Base-by-base conservation (phyloP, 1,140 invertebrate species). In the Drosophila littoralis region DNA sequence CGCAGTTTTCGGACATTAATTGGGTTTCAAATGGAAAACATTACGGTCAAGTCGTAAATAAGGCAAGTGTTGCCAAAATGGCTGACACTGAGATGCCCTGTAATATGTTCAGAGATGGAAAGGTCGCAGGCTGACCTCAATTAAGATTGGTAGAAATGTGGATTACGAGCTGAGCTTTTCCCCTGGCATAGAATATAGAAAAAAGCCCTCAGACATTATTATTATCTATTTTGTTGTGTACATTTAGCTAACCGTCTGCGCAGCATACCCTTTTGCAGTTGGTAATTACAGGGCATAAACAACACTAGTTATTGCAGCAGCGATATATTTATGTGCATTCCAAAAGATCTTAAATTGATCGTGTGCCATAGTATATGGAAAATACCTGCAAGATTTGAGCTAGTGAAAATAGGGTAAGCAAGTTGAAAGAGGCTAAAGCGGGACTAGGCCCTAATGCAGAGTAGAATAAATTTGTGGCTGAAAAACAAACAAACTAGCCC, bases 251-350 rank as follows among this genome's bases (percentile, higher is more conserved):
- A 28, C 22, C 22, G 22, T 28, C 22, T 28, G 22, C 22, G 22
- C 22, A 28, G 5, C 22, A 28, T 40, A 8, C 4, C 38, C 4
- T 40, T 40, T 9, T 5, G 13, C 6, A 2, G 1, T 45, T 45
- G 13, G n/a, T 45, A 2, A 45, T 45, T 45, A n/a, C 43, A 10
- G 13, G n/a, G 15, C 15, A 15, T 13, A 15, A 32, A 6, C 1
- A 22, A 10, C 48, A 46, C n/a, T 60, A 48, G 51, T 67, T 48
- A 46, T 38, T 22, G 12, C 40, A 35, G 35, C 22, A 40, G 35
- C 33, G 45, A 66, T 42, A 36, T 68, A 69, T 69, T 69, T 63
- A 69, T 54, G 67, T 8, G 13, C 40, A 63, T 69, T 46, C 48
- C 67, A 54, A 45, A 36, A 33, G 50, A 32, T 63, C 38, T 38